Evolutionary conservation across 2,888 invertebrate genomes (phyloP), one percentile per base, ranked within the genome.

Genomic region (Neocrepidodera transversa): DNA sequence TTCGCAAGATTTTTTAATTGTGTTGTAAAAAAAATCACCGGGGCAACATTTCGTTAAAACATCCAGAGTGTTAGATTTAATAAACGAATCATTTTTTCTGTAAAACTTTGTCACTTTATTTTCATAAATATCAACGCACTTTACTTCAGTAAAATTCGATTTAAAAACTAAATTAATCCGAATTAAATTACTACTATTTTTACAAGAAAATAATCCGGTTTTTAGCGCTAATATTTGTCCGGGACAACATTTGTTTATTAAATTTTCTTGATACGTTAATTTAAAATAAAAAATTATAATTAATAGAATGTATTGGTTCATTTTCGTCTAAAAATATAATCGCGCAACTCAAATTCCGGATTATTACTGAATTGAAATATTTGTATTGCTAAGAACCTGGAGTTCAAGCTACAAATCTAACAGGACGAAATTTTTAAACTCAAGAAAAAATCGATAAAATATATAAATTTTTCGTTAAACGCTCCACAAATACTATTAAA

Each of bases 1-100:
- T 6, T 55, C 60, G 32, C 74, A 74, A 13, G 63, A 66, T 57
- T 71, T 71, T 2, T 35, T 13, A 0, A 42, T 26, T 8, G 60
- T 48, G 49, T 72, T 63, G 48, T 72, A 74, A 8, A 60, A 56
- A 48, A 58, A 66, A 40, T 62, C 53, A 4, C 58, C 28, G 4
- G 72, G 72, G 40, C 74, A 74, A 61, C 74, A 74, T 66, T 74
- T 74, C 5, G 67, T 64, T 43, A 68, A 67, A 50, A 45, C 40
- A 8, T 38, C 48, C 20, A 66, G 36, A 8, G 38, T 18, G 38
- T 54, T 42, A 7, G 10, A 17, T 43, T 18, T 45, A 10, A 28
- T n/a, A 10, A 55, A 55, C 2, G 30, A 5, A 7, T 28, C 4
- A n/a, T 50, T 32, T 7, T 6, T 10, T 28, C 35, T 54, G 14